phyloP scores from a whole-genome alignment of 2,888 invertebrate species.

The Ditylenchus weischeri region DNA sequence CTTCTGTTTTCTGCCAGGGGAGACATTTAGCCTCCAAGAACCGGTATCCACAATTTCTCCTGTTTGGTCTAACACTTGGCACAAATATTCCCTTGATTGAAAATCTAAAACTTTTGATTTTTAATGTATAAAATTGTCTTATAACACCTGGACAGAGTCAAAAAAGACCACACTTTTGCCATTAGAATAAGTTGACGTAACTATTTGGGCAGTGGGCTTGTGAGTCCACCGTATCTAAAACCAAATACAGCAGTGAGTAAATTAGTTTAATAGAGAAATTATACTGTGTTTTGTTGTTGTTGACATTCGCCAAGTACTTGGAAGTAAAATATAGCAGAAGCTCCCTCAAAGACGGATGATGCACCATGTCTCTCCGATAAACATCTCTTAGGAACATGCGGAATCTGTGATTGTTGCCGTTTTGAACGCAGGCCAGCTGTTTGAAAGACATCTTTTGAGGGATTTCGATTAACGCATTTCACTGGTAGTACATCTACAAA shows the following conservation, averaged over 20 bases:
- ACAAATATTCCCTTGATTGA: slow-evolving; percentile 11
- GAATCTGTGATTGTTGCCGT: no score
- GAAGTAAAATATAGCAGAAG: neutral
- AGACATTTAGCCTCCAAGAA: slow-evolving; percentile 10
- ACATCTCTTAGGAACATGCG: neutral
- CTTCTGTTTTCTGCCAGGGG: neutral
- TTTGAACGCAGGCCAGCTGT: no score
- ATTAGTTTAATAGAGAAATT: neutral
- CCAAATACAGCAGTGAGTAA: no score
- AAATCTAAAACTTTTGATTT: neutral
- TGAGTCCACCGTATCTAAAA: slow-evolving; percentile 16
- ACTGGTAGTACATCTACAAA: no score
- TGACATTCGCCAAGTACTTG: neutral
- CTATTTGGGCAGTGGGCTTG: neutral
- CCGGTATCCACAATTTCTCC: slow-evolving; percentile 4
- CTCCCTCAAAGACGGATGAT: neutral
- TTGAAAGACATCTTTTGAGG: no score
- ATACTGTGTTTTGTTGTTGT: neutral
- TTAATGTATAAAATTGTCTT: no score
- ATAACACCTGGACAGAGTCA: slow-evolving; percentile 2
- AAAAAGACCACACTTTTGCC: slow-evolving; percentile 1
- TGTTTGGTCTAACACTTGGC: slow-evolving; percentile 7
- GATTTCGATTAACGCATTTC: no score
- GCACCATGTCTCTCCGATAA: neutral
- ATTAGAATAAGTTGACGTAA: neutral